Percentiles rank a stretch among this genome's conserved stretches.
Evolutionary conservation across 2,797 vertebrate genomes (phyloP).

Genomic region (Phalanger gymnotis): DNA sequence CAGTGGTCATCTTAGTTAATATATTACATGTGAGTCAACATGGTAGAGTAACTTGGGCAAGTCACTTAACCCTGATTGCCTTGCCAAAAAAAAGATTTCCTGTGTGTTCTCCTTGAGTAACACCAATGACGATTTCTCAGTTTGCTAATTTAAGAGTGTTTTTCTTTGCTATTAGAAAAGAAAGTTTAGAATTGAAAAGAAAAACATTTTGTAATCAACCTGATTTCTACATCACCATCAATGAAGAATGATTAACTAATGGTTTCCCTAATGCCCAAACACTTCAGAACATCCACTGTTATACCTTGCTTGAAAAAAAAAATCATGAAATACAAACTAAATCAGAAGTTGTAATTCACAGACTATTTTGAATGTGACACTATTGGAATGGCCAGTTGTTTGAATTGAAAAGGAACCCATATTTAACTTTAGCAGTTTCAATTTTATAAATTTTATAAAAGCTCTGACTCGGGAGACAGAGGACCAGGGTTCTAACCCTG

Average conservation of each 20-base stretch:
- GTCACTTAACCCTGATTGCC: too few relatives aligned
- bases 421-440: not conserved
- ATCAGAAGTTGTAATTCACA: not conserved
- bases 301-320: not conserved
- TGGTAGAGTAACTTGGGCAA: not conserved
- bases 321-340: not conserved
- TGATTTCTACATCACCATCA: not conserved
- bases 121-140: not conserved
- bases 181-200: not conserved
- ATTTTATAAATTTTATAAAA: not conserved
- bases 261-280: not conserved
- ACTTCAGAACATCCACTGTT: not conserved
- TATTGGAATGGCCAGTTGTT: not conserved
- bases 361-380: not conserved
- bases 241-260: not conserved
- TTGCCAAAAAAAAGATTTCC: not conserved
- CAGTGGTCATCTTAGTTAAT: too few relatives aligned
- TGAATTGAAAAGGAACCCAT: not conserved
- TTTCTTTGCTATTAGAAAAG: not conserved
- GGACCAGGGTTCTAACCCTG: not conserved
- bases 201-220: not conserved
- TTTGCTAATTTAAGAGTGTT: not conserved
- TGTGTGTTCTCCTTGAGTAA: not conserved
- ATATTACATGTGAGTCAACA: not conserved
- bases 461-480: not conserved